Conservation (phyloP, 2,797 vertebrate genomes). For the Notolepis coatsorum region DNA sequence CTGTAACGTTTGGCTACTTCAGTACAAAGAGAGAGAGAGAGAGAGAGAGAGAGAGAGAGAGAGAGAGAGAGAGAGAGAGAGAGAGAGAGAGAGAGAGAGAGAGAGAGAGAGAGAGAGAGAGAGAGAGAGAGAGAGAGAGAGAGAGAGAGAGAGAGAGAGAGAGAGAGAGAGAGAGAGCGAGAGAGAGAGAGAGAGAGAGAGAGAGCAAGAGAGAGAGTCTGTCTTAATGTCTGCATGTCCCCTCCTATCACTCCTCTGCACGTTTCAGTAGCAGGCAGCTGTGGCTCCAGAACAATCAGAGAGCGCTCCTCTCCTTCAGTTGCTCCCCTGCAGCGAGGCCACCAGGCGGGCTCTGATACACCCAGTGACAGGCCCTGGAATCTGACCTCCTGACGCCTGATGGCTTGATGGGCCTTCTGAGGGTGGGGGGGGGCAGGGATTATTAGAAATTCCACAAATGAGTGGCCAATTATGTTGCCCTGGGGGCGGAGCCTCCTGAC, state of each 20-base stretch:
- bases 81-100: no score
- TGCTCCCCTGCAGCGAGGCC: slow-evolving; percentile 56
- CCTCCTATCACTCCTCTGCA: neutral
- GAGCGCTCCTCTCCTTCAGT: slow-evolving; percentile 31
- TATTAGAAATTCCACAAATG: slow-evolving; percentile 16
- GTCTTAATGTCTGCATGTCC: no score
- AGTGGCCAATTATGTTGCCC: slow-evolving; percentile 28
- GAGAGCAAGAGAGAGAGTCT: no score
- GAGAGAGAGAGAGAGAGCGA: no score
- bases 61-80: no score
- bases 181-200: no score
- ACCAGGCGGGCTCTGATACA: slow-evolving; percentile 33
- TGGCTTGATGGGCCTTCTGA: slow-evolving; percentile 22
- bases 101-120: no score
- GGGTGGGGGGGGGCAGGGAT: slow-evolving; percentile 11
- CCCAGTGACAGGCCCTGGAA: slow-evolving; percentile 26
- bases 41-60: no score
- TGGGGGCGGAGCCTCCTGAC: neutral
- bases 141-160: no score
- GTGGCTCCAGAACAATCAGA: neutral
- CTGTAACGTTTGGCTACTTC: no score
- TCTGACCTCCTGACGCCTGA: slow-evolving; percentile 51
- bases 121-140: no score
- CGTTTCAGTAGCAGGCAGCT: neutral
- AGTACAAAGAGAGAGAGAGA: no score